Conservation (phyloP, 2,888 invertebrate genomes). For the Papilio demoleus region DNA sequence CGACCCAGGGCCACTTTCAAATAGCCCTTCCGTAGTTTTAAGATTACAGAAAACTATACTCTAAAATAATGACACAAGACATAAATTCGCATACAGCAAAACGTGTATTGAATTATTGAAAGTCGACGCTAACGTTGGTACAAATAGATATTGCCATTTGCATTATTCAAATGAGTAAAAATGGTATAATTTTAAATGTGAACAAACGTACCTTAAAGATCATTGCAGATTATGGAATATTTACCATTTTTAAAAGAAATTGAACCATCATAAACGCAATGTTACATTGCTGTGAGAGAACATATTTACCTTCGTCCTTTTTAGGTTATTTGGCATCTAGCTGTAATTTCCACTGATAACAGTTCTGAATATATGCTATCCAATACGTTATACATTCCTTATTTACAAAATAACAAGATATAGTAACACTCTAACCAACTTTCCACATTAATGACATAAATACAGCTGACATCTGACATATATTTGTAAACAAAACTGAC, state of each 20-base stretch:
- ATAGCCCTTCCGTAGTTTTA: constrained; percentile 45
- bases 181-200: background rate
- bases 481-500: constrained; percentile 29
- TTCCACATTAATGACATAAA: background rate
- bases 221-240: too few relatives aligned
- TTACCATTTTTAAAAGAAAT: background rate
- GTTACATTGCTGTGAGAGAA: too few relatives aligned
- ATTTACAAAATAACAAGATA: background rate
- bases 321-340: background rate
- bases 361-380: background rate
- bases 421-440: background rate
- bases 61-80: constrained; percentile 6
- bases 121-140: constrained; percentile 18
- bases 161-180: background rate
- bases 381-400: background rate
- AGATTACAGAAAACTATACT: background rate
- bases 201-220: too few relatives aligned
- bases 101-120: constrained; percentile 29
- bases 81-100: constrained; percentile 5
- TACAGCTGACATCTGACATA: constrained; percentile 19
- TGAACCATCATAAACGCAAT: background rate
- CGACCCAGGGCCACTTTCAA: constrained; percentile 52
- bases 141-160: constrained; percentile 1
- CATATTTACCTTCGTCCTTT: background rate
- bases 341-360: background rate